phyloP scores from a whole-genome alignment of 2,113 vertebrate genomes.

The Sinocyclocheilus maitianheensis region DNA sequence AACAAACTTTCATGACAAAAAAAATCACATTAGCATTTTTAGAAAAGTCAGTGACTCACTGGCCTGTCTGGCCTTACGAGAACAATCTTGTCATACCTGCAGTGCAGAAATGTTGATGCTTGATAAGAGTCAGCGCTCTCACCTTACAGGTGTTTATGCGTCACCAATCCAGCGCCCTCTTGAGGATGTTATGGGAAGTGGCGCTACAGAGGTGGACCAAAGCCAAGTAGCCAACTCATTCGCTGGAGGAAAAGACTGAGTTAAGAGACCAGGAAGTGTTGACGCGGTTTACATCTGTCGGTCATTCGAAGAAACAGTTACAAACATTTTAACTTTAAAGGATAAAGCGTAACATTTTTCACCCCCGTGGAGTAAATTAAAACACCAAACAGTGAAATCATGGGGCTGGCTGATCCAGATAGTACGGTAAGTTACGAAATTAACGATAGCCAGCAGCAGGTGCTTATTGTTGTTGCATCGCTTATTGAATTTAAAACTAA shows the following conservation, averaged over 20 bases:
- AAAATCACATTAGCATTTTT: background rate
- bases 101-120: background rate
- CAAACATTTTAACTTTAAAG: conserved; percentile 1
- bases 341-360: conserved; percentile 1
- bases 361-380: background rate
- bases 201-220: background rate
- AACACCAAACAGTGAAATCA: background rate
- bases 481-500: background rate
- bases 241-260: background rate
- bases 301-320: background rate
- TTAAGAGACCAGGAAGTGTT: conserved; percentile 40
- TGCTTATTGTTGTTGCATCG: background rate
- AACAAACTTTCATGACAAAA: background rate
- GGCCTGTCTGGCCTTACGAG: background rate
- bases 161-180: background rate
- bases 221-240: background rate
- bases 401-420: conserved; percentile 53
- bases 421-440: conserved; percentile 29
- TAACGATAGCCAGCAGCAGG: background rate
- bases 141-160: background rate
- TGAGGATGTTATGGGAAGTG: background rate
- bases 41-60: background rate
- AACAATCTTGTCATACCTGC: conserved; percentile 7
- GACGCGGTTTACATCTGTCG: background rate
- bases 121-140: background rate